A percentile compares a stretch with the other conserved stretches of the same genome.
Conservation (phyloP, 2,888 invertebrate genomes). For the Boloria euphrosyne region DNA sequence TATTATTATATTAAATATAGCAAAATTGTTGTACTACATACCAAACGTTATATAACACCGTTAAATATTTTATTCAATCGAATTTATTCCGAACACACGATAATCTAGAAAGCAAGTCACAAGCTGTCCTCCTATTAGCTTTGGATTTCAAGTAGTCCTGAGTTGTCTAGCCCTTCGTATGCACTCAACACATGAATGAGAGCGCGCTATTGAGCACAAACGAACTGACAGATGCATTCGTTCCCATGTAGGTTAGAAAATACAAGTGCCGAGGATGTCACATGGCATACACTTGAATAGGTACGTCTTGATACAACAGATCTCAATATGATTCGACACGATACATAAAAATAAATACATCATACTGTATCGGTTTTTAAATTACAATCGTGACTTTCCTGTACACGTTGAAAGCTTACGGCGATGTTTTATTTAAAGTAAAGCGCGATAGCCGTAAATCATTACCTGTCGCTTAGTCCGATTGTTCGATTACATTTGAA, state of each 20-base stretch:
- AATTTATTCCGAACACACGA: conserved; percentile 42
- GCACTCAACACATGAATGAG: conserved; percentile 57
- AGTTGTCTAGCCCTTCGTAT: conserved; percentile 47
- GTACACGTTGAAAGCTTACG: conserved; percentile 76
- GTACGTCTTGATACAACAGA: conserved; percentile 46
- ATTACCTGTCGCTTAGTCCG: conserved; percentile 67
- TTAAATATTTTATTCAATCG: conserved; percentile 38
- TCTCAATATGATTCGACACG: conserved; percentile 28
- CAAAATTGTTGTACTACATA: background rate
- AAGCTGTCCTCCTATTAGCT: conserved; percentile 46
- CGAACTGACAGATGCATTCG: conserved; percentile 62
- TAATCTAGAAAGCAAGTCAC: conserved; percentile 45
- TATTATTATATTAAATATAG: too few relatives aligned
- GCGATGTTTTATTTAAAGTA: conserved; percentile 76
- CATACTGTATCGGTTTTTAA: conserved; percentile 75
- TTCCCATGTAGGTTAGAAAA: conserved; percentile 58
- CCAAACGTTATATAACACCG: conserved; percentile 17
- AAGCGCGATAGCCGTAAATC: conserved; percentile 76
- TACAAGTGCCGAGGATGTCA: conserved; percentile 49
- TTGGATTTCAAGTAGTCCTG: conserved; percentile 46
- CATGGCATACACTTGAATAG: conserved; percentile 50
- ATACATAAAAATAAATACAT: conserved; percentile 57
- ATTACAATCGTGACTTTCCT: conserved; percentile 80
- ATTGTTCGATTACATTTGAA: conserved; percentile 70
- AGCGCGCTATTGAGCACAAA: conserved; percentile 54